These are phyloP conservation scores for Tenebrio molitor DNA, from an alignment of 1,140 invertebrate species.

Conservation along the genomic window DNA sequence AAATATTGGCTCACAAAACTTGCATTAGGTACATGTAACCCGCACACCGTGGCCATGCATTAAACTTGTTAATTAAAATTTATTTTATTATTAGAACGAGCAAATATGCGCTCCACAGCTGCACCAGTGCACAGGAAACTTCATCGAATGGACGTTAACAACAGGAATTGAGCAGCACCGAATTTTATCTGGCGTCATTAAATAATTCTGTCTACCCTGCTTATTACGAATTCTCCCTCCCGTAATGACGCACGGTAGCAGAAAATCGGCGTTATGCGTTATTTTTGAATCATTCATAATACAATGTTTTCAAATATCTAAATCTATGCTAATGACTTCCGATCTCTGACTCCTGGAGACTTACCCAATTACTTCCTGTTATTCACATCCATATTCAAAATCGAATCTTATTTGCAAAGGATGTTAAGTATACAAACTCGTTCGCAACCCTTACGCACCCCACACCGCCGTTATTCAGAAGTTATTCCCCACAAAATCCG, in stretches of 20 bases:
- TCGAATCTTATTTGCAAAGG: conserved; percentile 20
- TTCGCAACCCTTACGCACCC: background rate
- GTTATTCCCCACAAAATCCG: too few relatives aligned
- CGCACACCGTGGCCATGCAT: background rate
- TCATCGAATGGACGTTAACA: too few relatives aligned
- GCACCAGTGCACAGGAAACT: background rate
- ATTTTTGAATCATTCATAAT: background rate
- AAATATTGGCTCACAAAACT: conserved; percentile 6
- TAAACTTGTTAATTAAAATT: conserved; percentile 29
- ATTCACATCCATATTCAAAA: conserved; percentile 14
- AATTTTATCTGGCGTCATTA: background rate
- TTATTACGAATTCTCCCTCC: background rate
- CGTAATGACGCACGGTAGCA: background rate
- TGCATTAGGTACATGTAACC: conserved; percentile 16
- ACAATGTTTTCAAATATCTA: conserved; percentile 5
- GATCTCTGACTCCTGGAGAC: background rate
- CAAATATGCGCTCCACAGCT: background rate
- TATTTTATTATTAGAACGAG: background rate
- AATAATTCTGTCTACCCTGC: background rate
- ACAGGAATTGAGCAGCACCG: background rate
- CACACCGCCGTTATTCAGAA: too few relatives aligned
- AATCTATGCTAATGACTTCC: conserved; percentile 10
- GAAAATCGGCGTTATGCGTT: too few relatives aligned
- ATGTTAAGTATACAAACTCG: conserved; percentile 10
- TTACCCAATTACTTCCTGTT: conserved; percentile 17